Base-by-base conservation (phyloP, 2,797 vertebrate species). In the Myoxocephalus aenaeus region DNA sequence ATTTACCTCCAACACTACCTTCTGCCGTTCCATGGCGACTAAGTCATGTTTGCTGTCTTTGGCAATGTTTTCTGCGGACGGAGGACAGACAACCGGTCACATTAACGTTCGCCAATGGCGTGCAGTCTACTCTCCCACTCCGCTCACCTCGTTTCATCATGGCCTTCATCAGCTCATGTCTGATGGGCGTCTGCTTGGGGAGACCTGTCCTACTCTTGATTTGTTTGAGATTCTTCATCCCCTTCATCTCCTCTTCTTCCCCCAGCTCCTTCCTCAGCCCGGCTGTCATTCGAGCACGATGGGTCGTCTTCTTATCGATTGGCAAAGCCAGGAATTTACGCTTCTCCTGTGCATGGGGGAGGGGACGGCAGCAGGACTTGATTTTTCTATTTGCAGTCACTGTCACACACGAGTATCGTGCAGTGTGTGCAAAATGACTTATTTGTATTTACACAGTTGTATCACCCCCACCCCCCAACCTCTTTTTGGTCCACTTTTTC, bases 1-100 rank as follows among this genome's bases (percentile, higher is more conserved):
- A n/a, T 84, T 92, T 92, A 99, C 98, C 97, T 99, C 96, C 64
- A 98, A 79, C 65, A 96, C 95, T 72, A 97, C 97, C 77, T 96
- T 95, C 74, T 97, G 94, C 20, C 96, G 93, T 83, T 96, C 96
- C 90, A 95, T 93, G 34, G 86, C 70, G 58, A 97, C 86, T 50
- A 96, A 96, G 63, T 95, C 92, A 32, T 75, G 77, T 13, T 96
- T 91, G 65, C 89, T 94, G 63, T 96, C 95, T 81, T 90, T 95
- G 48, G 93, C 88, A 27, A 93, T 1, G 38, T 92, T 92, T 76
- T 96, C 98, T 99, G 90, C 64, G 59, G 38, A 81, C 44, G 56
- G 20, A 71, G 25, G 18, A 70, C 3, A 66, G 20, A 82, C 2
- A 17, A 38, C 1, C 6, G 4, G 46, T 29, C 32, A 15, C 34